Conservation (phyloP, 2,113 vertebrate species). For the Passer montanus region DNA sequence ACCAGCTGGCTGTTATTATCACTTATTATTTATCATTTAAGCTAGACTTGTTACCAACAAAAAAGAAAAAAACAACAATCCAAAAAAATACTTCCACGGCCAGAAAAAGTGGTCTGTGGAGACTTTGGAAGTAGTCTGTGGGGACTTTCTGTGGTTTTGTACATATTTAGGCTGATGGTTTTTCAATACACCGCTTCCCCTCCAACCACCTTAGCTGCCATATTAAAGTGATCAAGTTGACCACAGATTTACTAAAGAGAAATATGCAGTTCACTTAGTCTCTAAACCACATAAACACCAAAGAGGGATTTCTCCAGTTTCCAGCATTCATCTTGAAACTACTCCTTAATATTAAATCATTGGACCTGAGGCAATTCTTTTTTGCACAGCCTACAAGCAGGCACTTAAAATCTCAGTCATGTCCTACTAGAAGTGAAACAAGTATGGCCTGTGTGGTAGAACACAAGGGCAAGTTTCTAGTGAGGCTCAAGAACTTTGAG, state of each 20-base stretch:
- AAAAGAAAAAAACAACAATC: not conserved
- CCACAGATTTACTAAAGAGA: slow-evolving; percentile 72
- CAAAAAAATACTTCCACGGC: not conserved
- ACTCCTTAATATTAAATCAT: slow-evolving; percentile 51
- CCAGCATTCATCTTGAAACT: slow-evolving; percentile 45
- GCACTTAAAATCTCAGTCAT: slow-evolving; percentile 15
- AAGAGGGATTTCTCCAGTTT: slow-evolving; percentile 62
- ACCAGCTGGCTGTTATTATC: slow-evolving; percentile 46
- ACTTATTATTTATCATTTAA: slow-evolving; percentile 60
- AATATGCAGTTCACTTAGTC: slow-evolving; percentile 56
- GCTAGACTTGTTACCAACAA: not conserved
- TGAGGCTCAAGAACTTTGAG: not conserved
- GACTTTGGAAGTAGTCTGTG: slow-evolving; percentile 42
- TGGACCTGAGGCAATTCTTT: slow-evolving; percentile 31
- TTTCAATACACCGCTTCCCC: slow-evolving; percentile 62
- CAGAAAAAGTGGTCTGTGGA: slow-evolving; percentile 50
- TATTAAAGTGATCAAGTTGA: slow-evolving; percentile 71
- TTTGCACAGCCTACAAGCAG: not conserved
- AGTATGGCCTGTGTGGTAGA: not conserved
- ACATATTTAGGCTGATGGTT: slow-evolving; percentile 41
- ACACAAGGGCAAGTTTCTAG: not conserved
- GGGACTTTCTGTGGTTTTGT: slow-evolving; percentile 64
- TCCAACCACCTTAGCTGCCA: slow-evolving; percentile 47
- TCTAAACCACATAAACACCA: slow-evolving; percentile 68
- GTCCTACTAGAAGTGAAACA: not conserved